A percentile compares a stretch with the other conserved stretches of the same genome.
Evolutionary conservation across 2,888 invertebrate species (phyloP).

Genomic region (Clusia tigrina): DNA sequence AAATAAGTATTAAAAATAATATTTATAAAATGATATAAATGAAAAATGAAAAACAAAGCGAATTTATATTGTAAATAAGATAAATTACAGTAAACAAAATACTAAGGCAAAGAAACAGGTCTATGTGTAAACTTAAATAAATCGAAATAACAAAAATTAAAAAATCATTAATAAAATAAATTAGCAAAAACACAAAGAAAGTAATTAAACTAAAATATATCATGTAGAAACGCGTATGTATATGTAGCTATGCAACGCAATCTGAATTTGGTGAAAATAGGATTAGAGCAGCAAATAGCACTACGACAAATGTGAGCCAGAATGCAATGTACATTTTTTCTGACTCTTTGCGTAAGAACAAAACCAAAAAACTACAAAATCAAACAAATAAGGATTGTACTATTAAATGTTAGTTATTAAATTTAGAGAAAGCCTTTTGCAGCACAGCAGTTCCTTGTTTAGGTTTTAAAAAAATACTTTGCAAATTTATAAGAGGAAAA

Average conservation of each 20-base stretch:
- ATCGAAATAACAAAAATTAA: background rate
- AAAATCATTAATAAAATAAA: background rate
- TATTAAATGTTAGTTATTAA: background rate
- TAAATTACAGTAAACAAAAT: slow-evolving; percentile 8
- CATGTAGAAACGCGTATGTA: background rate
- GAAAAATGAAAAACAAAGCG: slow-evolving; percentile 39
- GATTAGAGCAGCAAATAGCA: too few species aligned
- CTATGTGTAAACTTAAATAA: background rate
- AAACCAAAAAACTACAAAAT: too few species aligned
- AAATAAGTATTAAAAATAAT: background rate
- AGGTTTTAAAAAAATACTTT: too few species aligned
- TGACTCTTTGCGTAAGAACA: too few species aligned
- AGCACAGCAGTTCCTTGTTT: background rate
- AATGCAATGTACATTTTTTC: too few species aligned
- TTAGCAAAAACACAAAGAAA: slow-evolving; percentile 3
- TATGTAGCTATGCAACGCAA: too few species aligned
- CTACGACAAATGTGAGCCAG: too few species aligned
- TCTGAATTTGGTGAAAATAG: too few species aligned
- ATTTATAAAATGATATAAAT: background rate
- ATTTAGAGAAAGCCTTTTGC: background rate
- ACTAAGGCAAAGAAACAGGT: background rate
- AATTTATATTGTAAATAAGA: slow-evolving; percentile 53
- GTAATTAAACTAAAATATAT: background rate
- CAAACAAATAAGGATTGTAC: too few species aligned
- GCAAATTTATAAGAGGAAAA: too few species aligned